phyloP scores from a whole-genome alignment of 2,113 vertebrate species.

The Nesogale talazaci region DNA sequence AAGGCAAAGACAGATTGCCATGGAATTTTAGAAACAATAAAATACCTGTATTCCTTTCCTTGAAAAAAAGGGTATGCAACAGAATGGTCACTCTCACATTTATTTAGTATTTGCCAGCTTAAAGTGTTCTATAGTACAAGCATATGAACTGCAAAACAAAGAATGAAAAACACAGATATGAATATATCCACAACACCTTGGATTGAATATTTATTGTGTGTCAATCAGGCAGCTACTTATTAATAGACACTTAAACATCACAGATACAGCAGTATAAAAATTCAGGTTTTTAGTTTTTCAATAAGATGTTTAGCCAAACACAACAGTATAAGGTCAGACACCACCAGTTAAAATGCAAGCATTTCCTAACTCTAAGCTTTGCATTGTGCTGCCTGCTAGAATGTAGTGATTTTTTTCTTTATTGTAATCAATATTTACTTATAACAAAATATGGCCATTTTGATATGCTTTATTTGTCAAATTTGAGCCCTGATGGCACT shows the following conservation, averaged over 20 bases:
- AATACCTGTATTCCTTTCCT: slow-evolving; percentile 27
- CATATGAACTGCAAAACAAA: slow-evolving; percentile 54
- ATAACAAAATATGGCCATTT: background rate
- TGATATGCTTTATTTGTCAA: background rate
- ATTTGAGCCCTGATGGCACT: no score
- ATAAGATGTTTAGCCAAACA: slow-evolving; percentile 30
- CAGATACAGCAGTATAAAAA: background rate
- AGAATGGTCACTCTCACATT: slow-evolving; percentile 35
- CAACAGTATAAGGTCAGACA: slow-evolving; percentile 25
- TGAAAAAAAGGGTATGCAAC: slow-evolving; percentile 57
- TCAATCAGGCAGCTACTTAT: slow-evolving; percentile 7
- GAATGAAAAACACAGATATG: background rate
- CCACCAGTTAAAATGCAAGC: background rate
- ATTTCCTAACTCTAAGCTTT: background rate
- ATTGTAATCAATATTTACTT: no score
- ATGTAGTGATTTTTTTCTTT: slow-evolving; percentile 25
- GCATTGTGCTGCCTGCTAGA: slow-evolving; percentile 38
- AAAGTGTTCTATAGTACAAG: slow-evolving; percentile 32
- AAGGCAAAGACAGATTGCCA: background rate
- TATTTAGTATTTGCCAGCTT: slow-evolving; percentile 40
- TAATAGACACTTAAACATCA: slow-evolving; percentile 44
- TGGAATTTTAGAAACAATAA: slow-evolving; percentile 25
- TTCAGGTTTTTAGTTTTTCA: background rate
- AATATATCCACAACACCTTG: background rate
- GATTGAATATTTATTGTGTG: background rate